Conservation (phyloP, 2,888 invertebrate species). For the Eustalomyia histrio region DNA sequence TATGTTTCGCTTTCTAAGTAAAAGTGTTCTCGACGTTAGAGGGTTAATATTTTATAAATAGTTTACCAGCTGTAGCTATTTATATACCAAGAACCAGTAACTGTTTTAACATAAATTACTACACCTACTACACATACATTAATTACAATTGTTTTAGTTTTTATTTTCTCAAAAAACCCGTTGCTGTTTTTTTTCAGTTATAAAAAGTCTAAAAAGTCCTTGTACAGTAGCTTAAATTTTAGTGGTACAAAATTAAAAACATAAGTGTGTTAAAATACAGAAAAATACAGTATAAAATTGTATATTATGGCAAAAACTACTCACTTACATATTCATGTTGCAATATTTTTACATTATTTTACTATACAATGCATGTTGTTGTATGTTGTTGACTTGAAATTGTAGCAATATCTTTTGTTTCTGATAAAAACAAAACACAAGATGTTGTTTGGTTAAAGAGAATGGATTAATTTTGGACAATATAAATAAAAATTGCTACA, state of each 20-base stretch:
- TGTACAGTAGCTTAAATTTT: background rate
- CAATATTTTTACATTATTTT: conserved; percentile 25
- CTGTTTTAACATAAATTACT: background rate
- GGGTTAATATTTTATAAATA: too few relatives aligned
- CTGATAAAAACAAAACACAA: background rate
- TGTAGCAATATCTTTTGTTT: conserved; percentile 17
- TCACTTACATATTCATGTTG: conserved; percentile 25
- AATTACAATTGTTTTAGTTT: background rate
- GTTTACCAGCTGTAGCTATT: background rate
- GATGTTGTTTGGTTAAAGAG: conserved; percentile 15
- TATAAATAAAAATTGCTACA: too few relatives aligned
- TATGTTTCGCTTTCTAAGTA: too few relatives aligned
- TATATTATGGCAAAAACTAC: conserved; percentile 10
- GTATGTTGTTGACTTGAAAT: conserved; percentile 12
- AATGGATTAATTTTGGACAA: conserved; percentile 28
- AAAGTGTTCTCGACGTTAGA: too few relatives aligned
- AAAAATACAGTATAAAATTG: background rate
- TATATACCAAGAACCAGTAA: background rate
- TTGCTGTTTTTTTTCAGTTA: background rate
- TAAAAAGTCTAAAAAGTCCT: background rate
- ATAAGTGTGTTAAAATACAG: background rate
- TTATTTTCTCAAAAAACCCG: background rate
- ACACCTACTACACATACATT: background rate
- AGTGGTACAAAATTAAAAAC: background rate
- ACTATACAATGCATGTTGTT: conserved; percentile 30